These are phyloP conservation scores for Pangasius macronema DNA, from an alignment of 2,797 vertebrate species.

Conservation along the genomic window DNA sequence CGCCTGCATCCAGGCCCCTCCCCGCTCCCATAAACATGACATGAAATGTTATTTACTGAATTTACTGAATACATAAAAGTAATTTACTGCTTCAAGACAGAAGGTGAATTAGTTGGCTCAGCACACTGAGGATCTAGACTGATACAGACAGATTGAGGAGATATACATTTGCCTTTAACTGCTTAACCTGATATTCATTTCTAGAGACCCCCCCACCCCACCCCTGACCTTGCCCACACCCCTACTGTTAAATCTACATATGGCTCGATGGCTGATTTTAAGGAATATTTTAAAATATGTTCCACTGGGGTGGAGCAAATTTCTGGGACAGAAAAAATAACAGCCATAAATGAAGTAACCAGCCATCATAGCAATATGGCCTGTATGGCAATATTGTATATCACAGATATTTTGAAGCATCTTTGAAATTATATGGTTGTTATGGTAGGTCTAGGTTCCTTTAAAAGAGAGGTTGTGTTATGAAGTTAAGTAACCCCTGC, in stretches of 20 bases:
- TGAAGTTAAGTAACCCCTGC: constrained; percentile 28
- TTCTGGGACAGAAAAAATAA: neutral
- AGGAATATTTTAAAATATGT: neutral
- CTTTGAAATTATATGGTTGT: neutral
- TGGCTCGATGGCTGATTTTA: neutral
- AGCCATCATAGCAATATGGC: neutral
- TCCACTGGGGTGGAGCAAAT: neutral
- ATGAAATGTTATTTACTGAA: neutral
- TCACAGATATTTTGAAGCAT: neutral
- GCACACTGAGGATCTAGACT: neutral
- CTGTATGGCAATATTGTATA: neutral
- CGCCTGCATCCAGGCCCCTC: neutral
- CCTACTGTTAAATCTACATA: neutral
- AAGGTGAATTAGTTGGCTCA: neutral
- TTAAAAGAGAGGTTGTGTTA: constrained; percentile 15
- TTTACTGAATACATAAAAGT: neutral
- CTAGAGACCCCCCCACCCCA: no score
- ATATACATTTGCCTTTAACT: neutral
- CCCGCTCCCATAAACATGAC: neutral
- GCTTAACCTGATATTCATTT: neutral
- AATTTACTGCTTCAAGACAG: neutral
- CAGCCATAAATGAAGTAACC: neutral
- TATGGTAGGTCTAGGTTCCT: neutral
- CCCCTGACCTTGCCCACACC: neutral
- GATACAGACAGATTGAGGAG: neutral